Percentiles rank a stretch among this genome's conserved stretches.
phyloP scores from a whole-genome alignment of 2,113 vertebrate species.

The Antechinus flavipes region DNA sequence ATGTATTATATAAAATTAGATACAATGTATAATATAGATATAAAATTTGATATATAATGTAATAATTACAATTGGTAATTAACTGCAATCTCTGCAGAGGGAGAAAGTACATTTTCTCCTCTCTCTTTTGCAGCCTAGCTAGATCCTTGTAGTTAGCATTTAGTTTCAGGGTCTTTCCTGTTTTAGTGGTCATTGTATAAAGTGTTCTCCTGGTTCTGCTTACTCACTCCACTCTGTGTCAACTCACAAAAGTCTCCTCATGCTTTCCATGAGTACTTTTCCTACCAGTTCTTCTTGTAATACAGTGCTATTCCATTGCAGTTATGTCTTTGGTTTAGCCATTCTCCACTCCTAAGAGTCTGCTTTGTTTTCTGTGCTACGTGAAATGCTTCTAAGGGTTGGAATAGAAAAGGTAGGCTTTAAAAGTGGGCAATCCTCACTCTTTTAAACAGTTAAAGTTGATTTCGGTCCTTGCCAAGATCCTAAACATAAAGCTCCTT shows the following conservation, averaged over 20 bases:
- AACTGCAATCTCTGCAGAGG: neutral
- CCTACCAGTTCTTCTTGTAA: neutral
- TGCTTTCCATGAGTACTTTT: neutral
- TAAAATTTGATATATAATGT: too few relatives aligned
- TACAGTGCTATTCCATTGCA: neutral
- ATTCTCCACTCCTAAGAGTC: neutral
- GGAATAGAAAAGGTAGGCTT: conserved; percentile 60
- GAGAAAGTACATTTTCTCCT: neutral
- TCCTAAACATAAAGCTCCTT: too few relatives aligned
- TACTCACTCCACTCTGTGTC: neutral
- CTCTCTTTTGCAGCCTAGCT: neutral
- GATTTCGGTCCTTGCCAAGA: conserved; percentile 59
- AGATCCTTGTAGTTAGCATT: neutral
- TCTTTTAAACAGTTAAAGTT: conserved; percentile 64
- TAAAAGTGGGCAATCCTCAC: conserved; percentile 65
- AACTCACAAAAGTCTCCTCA: neutral
- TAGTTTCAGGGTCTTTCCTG: neutral
- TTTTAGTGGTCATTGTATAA: neutral
- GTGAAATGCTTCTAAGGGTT: conserved; percentile 25
- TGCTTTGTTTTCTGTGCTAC: neutral
- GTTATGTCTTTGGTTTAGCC: neutral
- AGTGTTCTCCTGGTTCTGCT: neutral
- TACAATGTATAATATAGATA: too few relatives aligned
- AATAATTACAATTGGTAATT: conserved; percentile 4
- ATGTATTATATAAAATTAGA: too few relatives aligned